phyloP scores from a whole-genome alignment of 2,113 vertebrate genomes.

The Anguilla rostrata region DNA sequence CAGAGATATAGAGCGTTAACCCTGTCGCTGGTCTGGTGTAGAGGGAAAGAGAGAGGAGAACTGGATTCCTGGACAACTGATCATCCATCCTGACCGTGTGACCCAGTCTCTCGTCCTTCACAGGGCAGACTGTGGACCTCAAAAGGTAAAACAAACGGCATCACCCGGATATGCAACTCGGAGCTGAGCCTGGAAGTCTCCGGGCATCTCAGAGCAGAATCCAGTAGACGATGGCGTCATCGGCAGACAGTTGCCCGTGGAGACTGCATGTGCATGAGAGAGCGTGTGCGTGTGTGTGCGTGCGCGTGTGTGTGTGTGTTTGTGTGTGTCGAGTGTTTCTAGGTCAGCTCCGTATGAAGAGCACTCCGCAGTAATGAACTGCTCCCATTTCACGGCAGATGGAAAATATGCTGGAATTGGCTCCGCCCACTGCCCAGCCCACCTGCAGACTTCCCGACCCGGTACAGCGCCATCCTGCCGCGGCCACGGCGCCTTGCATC shows the following conservation, averaged over 20 bases:
- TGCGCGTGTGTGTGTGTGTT: conserved; percentile 26
- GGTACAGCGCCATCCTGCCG: conserved; percentile 28
- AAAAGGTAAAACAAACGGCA: background rate
- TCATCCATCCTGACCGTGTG: background rate
- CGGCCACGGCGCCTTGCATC: conserved; percentile 48
- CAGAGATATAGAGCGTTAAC: background rate
- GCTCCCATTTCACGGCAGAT: conserved; percentile 75
- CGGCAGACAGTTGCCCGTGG: conserved; percentile 28
- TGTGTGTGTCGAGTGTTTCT: conserved; percentile 55
- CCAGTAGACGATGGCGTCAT: background rate
- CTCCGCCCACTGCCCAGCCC: conserved; percentile 31
- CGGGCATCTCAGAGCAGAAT: background rate
- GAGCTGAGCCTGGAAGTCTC: background rate
- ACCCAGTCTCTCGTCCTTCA: background rate
- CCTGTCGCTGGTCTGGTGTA: background rate
- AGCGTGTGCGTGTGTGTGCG: conserved; percentile 21
- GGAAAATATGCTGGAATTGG: conserved; percentile 67
- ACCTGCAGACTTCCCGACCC: conserved; percentile 24
- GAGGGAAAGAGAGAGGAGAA: no score
- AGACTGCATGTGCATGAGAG: conserved; percentile 7
- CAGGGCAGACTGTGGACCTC: background rate
- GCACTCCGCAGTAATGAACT: conserved; percentile 70
- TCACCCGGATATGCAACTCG: background rate
- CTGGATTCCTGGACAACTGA: background rate
- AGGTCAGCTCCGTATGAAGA: conserved; percentile 63